Percentiles rank a stretch among this genome's conserved stretches.
Conservation (phyloP, 2,888 invertebrate genomes). For the Diogma glabrata region DNA sequence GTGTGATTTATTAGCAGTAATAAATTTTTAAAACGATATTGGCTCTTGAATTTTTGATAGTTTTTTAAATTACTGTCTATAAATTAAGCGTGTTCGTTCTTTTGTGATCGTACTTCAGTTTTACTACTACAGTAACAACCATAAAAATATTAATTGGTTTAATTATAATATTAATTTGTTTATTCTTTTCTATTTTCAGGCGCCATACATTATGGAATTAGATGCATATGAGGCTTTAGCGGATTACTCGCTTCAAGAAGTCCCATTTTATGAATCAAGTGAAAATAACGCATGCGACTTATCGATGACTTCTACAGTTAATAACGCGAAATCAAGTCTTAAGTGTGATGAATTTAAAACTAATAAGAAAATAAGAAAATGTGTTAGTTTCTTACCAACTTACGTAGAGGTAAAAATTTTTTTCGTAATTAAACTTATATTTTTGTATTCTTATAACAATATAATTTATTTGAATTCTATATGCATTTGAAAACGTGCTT, state of each 20-base stretch:
- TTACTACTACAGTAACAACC: no score
- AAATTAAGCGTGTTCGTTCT: no score
- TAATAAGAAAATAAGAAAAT: conserved; percentile 33
- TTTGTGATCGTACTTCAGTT: no score
- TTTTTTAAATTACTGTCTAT: no score
- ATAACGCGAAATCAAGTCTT: conserved; percentile 4
- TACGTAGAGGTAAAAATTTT: conserved; percentile 29
- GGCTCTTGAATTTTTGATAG: no score
- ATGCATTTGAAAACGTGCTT: conserved; percentile 7
- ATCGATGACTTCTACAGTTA: conserved; percentile 16
- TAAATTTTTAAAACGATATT: no score
- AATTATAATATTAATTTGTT: no score
- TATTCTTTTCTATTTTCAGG: no score
- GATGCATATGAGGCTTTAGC: conserved; percentile 20
- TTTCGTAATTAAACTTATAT: background rate
- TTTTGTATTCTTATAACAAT: background rate
- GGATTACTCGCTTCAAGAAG: conserved; percentile 21
- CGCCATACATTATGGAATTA: no score
- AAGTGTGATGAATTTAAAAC: conserved; percentile 9
- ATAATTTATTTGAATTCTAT: conserved; percentile 4
- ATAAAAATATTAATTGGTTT: no score
- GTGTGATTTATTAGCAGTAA: no score
- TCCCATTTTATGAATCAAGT: conserved; percentile 19
- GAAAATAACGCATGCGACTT: conserved; percentile 14
- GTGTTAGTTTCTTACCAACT: conserved; percentile 34